Conservation (phyloP, 2,113 vertebrate species). For the Cepphus grylle region DNA sequence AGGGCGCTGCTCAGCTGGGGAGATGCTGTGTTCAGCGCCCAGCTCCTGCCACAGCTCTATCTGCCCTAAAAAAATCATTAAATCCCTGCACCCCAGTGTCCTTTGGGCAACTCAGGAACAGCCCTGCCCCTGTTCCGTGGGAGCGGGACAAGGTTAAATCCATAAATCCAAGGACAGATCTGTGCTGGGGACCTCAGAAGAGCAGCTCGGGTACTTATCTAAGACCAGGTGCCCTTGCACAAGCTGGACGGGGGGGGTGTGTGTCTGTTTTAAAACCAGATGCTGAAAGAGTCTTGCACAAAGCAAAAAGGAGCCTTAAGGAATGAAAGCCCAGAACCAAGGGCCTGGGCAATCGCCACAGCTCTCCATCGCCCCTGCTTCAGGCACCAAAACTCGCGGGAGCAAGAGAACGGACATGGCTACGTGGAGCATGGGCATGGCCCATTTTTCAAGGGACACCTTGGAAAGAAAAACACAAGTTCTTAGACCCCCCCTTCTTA, state of each 20-base stretch:
- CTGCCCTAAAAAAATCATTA: neutral
- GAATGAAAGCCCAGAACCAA: neutral
- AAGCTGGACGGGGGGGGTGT: neutral
- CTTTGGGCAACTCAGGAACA: neutral
- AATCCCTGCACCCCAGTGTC: neutral
- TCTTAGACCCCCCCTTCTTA: neutral
- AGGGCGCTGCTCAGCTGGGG: accelerated
- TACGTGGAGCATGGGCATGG: accelerated
- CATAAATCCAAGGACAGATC: neutral
- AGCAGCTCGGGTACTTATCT: neutral
- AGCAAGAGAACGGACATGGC: accelerated
- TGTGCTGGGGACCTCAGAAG: neutral
- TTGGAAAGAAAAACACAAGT: neutral
- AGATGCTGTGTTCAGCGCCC: neutral
- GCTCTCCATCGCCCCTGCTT: accelerated
- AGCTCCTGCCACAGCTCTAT: neutral
- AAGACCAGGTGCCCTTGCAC: neutral
- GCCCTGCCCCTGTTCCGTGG: accelerated
- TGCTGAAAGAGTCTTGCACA: neutral
- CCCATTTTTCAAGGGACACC: neutral
- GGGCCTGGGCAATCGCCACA: neutral
- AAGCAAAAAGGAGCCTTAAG: neutral
- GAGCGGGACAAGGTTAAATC: neutral
- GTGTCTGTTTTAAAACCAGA: neutral
- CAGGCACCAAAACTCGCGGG: neutral